Base-by-base conservation (phyloP, 2,797 vertebrate species). In the Myotis myotis region DNA sequence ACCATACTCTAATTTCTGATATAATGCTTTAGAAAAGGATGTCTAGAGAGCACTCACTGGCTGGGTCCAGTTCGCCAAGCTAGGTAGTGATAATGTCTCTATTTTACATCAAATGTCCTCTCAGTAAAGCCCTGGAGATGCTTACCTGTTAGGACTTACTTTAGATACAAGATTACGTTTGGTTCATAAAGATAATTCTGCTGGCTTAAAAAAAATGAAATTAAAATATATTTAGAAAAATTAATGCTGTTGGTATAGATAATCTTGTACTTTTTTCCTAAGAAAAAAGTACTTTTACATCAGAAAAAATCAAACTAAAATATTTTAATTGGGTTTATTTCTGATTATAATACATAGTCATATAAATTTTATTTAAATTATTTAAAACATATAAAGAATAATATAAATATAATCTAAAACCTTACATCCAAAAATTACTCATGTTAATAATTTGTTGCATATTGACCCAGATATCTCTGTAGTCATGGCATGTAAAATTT, bases 371-470 rank as follows among this genome's bases (percentile, higher is more conserved):
- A 89, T 82, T 83, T 82, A 80, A 91, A 51, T 68, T 7, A 85
- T 44, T 90, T 49, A 89, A 30, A 94, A 96, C 8, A 62, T 71
- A n/a, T 90, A 95, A 64, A 38, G 19, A 89, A 87, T 16, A 93
- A 60, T 81, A 16, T 87, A 81, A 81, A 62, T 88, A n/a, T 84
- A 49, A 71, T 83, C 22, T 57, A 85, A 84, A 82, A 80, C 44
- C 49, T 88, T 79, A 84, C 6, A 85, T 74, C 15, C 25, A 81
- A 44, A 81, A 19, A 74, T 89, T 79, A 68, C 72, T 53, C 84
- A 12, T 85, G 13, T 87, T 95, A 89, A 89, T 71, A 70, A 17
- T 91, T 83, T 68, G 30, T 33, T 41, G 2, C 30, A 41, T 87
- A 79, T 92, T 94, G 62, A 84, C 68, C 20, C 70, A 86, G 53